Percentiles rank a stretch among this genome's conserved stretches.
Evolutionary conservation across 53 echinoderm and acorn worm species (phyloP).

Genomic region (Antedon mediterranea): DNA sequence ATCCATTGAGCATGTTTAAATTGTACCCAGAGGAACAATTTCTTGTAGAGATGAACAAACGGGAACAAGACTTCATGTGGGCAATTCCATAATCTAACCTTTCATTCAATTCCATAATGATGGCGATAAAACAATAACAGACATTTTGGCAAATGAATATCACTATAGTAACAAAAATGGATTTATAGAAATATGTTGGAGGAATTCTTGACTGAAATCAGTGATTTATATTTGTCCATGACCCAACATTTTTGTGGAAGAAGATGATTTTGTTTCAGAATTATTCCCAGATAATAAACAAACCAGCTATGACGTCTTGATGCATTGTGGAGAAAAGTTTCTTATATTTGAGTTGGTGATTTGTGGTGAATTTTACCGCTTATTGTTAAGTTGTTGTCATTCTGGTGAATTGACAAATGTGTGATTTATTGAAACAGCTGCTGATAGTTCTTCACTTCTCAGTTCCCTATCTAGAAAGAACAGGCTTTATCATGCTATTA

Average conservation of each 20-base stretch:
- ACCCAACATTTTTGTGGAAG: too few species aligned
- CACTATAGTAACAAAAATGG: not conserved
- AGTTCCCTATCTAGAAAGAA: not conserved
- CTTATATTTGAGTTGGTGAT: not conserved
- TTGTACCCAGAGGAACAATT: not conserved
- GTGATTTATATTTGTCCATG: not conserved
- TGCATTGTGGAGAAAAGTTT: not conserved
- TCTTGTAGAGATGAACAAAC: not conserved
- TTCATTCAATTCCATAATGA: not conserved
- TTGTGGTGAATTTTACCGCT: not conserved
- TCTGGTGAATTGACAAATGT: not conserved
- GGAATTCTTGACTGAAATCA: too few species aligned
- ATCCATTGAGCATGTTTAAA: not conserved
- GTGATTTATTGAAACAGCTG: conserved; percentile 1
- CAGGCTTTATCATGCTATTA: not conserved
- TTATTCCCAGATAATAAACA: too few species aligned
- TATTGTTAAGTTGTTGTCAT: conserved; percentile 1
- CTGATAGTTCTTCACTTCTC: not conserved
- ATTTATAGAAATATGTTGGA: not conserved
- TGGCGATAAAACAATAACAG: not conserved
- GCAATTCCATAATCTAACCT: not conserved
- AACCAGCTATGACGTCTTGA: too few species aligned
- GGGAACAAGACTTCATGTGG: not conserved
- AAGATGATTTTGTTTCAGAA: too few species aligned
- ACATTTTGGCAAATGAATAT: too few species aligned